Conservation (phyloP, 2,113 vertebrate genomes). For the Zapus hudsonius region DNA sequence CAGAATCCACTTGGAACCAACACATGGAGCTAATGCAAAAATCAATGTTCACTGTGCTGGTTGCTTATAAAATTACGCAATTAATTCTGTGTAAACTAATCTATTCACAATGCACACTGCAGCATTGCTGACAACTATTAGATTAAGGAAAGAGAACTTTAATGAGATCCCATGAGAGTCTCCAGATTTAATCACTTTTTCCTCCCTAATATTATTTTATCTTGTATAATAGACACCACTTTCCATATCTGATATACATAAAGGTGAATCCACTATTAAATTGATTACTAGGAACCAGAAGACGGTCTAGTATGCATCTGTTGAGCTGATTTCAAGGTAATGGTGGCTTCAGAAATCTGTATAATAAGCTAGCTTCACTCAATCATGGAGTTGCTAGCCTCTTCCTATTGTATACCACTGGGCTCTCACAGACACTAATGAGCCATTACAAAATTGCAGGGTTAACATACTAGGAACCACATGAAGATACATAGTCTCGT, state of each 20-base stretch:
- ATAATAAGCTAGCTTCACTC: conserved; percentile 1
- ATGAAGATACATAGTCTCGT: neutral
- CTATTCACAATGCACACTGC: conserved; percentile 80
- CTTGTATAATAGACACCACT: conserved; percentile 66
- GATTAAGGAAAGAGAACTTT: conserved; percentile 79
- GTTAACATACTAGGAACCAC: neutral
- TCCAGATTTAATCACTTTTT: conserved; percentile 61
- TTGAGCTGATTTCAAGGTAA: neutral
- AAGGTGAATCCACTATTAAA: conserved; percentile 43
- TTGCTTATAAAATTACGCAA: conserved; percentile 83
- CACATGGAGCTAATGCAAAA: conserved; percentile 55
- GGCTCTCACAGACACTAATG: neutral
- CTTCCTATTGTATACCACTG: neutral
- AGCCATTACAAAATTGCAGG: neutral
- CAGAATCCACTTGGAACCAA: conserved; percentile 60
- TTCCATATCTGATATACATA: conserved; percentile 41
- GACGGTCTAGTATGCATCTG: neutral
- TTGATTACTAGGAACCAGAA: conserved; percentile 63
- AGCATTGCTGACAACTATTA: conserved; percentile 80
- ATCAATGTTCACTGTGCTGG: conserved; percentile 75
- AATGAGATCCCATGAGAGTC: conserved; percentile 86
- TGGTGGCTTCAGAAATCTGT: conserved; percentile 8
- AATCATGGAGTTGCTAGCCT: neutral
- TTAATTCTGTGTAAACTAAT: conserved; percentile 86
- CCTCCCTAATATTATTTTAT: conserved; percentile 75